Evolutionary conservation across 2,113 vertebrate genomes (phyloP).

Genomic region (Chiloscyllium plagiosum): DNA sequence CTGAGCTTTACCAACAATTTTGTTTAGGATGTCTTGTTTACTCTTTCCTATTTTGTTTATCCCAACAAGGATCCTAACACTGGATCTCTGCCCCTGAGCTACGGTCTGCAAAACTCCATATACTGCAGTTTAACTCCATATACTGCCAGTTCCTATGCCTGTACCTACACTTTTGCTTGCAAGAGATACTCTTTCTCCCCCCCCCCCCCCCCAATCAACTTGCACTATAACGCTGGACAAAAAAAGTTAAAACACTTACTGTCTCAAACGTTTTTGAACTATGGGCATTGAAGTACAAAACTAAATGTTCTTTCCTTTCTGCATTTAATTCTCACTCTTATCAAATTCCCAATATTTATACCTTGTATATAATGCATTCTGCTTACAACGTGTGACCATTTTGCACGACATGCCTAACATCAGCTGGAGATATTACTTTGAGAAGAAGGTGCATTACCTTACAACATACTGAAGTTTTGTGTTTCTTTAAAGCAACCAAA

Average conservation of each 20-base stretch:
- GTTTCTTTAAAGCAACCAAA: slow-evolving; percentile 76
- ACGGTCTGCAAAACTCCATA: too few relatives aligned
- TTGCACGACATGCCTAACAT: neutral
- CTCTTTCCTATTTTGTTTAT: too few relatives aligned
- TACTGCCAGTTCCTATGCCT: too few relatives aligned
- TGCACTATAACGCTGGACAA: too few relatives aligned
- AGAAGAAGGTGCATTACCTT: neutral
- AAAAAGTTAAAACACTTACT: neutral
- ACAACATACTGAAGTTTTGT: neutral
- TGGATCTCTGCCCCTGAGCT: too few relatives aligned
- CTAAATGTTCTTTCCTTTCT: neutral
- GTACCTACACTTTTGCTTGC: too few relatives aligned
- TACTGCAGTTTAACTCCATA: too few relatives aligned
- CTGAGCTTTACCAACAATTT: too few relatives aligned
- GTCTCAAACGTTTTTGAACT: neutral
- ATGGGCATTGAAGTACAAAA: neutral
- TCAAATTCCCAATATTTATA: neutral
- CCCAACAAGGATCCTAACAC: too few relatives aligned
- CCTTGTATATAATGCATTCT: neutral
- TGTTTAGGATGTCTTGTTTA: too few relatives aligned
- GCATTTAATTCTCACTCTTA: neutral
- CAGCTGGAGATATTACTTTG: neutral
- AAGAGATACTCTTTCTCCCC: too few relatives aligned
- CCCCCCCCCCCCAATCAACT: too few relatives aligned
- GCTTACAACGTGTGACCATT: neutral